A percentile compares a stretch with the other conserved stretches of the same genome.
phyloP scores from a whole-genome alignment of 92 coral and sea anemone genomes.

The Diadumene lineata region DNA sequence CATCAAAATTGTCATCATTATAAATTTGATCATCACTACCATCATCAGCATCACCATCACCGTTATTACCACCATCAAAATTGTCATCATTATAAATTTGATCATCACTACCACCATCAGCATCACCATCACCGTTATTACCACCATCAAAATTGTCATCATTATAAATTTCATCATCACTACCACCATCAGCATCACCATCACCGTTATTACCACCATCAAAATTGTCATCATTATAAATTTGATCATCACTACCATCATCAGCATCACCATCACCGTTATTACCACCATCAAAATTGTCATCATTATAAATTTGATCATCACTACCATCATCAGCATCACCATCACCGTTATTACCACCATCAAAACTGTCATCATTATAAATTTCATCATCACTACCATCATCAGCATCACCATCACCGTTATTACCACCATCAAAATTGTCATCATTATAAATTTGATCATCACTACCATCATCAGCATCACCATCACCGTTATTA shows the following conservation, averaged over 20 bases:
- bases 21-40: not conserved
- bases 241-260: not conserved
- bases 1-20: not conserved
- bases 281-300: no score
- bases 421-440: not conserved
- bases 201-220: not conserved
- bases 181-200: not conserved
- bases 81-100: not conserved
- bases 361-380: no score
- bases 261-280: no score
- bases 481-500: not conserved
- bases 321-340: no score
- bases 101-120: not conserved
- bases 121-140: no score
- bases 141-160: not conserved
- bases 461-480: not conserved
- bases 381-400: not conserved
- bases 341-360: no score
- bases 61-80: not conserved
- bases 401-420: not conserved
- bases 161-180: not conserved
- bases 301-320: no score
- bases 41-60: not conserved
- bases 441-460: not conserved
- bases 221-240: not conserved